A percentile compares a stretch with the other conserved stretches of the same genome.
Evolutionary conservation across 2,797 vertebrate species (phyloP).

Genomic region (Sebastiscus albofasciatus): DNA sequence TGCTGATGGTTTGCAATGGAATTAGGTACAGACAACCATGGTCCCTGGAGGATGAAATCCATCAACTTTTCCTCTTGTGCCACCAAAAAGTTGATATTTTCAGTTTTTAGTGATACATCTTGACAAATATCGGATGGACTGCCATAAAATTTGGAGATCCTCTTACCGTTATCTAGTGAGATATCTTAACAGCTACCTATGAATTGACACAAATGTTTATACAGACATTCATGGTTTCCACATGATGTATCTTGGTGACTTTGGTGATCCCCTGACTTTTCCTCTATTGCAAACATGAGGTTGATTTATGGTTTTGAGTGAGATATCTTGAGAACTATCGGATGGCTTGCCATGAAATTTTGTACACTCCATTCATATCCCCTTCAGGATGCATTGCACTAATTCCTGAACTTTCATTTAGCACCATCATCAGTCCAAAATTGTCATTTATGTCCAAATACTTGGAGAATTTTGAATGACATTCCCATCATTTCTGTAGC

Average conservation of each 20-base stretch:
- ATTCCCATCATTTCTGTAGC: background rate
- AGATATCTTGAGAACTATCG: background rate
- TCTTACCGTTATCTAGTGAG: background rate
- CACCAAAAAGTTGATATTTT: background rate
- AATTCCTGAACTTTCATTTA: background rate
- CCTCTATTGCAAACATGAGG: background rate
- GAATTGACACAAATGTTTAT: background rate
- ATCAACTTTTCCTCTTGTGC: background rate
- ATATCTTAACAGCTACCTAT: background rate
- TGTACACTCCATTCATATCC: background rate
- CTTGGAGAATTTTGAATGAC: background rate
- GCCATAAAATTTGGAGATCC: background rate
- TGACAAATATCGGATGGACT: background rate
- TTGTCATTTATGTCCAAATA: fast-evolving
- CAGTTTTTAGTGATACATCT: background rate
- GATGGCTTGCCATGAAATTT: background rate
- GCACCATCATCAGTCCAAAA: background rate
- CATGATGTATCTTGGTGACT: background rate
- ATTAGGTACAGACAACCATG: background rate
- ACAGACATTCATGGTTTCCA: background rate
- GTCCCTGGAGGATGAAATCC: background rate
- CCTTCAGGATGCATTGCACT: background rate
- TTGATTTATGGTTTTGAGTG: background rate
- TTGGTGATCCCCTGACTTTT: background rate
- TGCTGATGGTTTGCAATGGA: background rate